These are phyloP conservation scores for Cairina moschata DNA, from an alignment of 2,113 vertebrate genomes.

Conservation along the genomic window DNA sequence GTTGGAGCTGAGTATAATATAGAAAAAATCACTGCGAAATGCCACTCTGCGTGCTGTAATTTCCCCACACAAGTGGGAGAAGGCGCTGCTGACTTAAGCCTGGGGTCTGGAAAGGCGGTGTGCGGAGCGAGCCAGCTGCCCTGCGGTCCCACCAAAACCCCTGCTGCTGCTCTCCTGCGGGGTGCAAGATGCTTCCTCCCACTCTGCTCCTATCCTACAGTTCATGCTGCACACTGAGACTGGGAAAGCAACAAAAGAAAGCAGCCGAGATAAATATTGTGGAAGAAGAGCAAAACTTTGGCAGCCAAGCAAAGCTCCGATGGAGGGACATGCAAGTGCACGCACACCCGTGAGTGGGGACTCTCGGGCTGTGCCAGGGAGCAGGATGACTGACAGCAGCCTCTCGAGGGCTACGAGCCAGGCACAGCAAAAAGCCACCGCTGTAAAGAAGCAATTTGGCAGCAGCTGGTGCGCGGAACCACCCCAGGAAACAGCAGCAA, in stretches of 20 bases:
- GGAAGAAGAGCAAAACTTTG: background rate
- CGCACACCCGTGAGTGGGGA: fast-evolving
- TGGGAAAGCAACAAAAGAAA: background rate
- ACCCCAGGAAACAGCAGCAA: background rate
- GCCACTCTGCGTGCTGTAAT: background rate
- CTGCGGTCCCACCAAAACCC: background rate
- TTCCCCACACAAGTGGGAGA: background rate
- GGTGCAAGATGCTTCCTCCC: background rate
- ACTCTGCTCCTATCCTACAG: background rate
- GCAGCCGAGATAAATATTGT: too few relatives aligned
- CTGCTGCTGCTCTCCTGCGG: background rate
- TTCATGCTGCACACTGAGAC: background rate
- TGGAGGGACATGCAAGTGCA: fast-evolving
- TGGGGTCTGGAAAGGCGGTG: background rate
- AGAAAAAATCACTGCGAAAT: background rate
- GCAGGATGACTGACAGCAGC: background rate
- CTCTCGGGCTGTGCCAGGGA: background rate
- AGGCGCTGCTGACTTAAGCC: background rate
- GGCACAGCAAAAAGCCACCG: background rate
- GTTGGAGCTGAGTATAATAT: background rate
- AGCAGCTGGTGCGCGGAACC: background rate
- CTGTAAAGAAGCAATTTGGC: background rate
- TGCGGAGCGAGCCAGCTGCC: background rate
- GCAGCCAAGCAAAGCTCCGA: fast-evolving
- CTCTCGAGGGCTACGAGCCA: background rate